phyloP scores from a whole-genome alignment of 2,797 vertebrate genomes.

The Masticophis lateralis region DNA sequence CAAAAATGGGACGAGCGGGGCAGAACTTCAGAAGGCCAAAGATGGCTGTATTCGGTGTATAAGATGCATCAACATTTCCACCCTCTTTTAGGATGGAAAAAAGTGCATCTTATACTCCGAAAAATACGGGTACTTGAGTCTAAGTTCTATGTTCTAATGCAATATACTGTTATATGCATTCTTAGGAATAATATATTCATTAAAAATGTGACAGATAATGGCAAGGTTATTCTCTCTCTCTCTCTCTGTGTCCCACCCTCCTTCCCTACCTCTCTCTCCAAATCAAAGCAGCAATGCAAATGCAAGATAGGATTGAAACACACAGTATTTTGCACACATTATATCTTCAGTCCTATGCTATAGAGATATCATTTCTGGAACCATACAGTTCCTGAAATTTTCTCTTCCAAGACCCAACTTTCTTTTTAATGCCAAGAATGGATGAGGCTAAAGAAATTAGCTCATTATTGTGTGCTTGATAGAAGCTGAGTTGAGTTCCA shows the following conservation, averaged over 20 bases:
- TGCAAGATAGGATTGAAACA: neutral
- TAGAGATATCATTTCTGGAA: neutral
- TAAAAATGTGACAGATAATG: neutral
- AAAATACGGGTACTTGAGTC: neutral
- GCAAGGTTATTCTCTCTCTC: neutral
- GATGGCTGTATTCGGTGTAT: no score
- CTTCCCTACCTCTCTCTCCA: neutral
- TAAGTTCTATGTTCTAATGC: neutral
- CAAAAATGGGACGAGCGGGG: no score
- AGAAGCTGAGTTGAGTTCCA: neutral
- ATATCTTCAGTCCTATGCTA: neutral
- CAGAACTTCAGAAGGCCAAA: no score
- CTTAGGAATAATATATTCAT: neutral
- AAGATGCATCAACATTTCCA: no score
- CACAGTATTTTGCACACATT: neutral
- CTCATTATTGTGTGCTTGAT: neutral
- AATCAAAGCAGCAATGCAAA: neutral
- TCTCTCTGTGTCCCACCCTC: neutral
- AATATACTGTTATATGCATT: neutral
- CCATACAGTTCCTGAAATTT: neutral
- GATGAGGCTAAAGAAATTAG: neutral
- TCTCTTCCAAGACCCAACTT: neutral
- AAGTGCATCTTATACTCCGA: no score
- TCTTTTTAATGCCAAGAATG: neutral
- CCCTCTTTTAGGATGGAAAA: no score